These are phyloP conservation scores for Spisula subtruncata DNA, from an alignment of 2,888 invertebrate genomes.

Conservation along the genomic window DNA sequence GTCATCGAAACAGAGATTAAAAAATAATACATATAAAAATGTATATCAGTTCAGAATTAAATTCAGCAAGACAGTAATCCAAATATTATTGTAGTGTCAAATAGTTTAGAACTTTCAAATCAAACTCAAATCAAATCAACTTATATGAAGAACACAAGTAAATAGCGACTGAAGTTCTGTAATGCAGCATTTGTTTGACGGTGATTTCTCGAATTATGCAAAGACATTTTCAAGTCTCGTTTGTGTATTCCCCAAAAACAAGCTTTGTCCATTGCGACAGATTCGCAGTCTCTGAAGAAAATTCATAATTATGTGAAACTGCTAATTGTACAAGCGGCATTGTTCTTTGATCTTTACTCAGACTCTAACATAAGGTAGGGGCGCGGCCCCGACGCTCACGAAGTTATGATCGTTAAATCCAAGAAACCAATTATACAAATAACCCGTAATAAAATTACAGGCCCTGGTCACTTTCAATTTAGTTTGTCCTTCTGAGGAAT, in stretches of 20 bases:
- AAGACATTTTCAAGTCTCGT: background rate
- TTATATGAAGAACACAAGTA: background rate
- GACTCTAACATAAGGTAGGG: constrained; percentile 58
- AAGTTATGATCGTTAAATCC: constrained; percentile 39
- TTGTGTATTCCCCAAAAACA: constrained; percentile 4
- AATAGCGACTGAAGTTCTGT: background rate
- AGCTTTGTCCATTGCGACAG: background rate
- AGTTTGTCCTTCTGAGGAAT: constrained; percentile 12
- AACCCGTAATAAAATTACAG: constrained; percentile 64
- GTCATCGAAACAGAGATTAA: no score
- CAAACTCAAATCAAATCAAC: background rate
- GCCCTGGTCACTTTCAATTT: constrained; percentile 64
- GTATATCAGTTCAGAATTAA: no score
- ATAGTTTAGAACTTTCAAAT: background rate
- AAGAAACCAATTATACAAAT: constrained; percentile 70
- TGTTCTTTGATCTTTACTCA: constrained; percentile 60
- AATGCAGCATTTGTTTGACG: background rate
- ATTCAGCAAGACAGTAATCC: no score
- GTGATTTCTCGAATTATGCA: background rate
- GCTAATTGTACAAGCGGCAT: constrained; percentile 58
- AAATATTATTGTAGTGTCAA: no score
- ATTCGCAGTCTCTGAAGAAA: background rate
- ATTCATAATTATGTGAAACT: constrained; percentile 56
- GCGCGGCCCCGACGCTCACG: constrained; percentile 36
- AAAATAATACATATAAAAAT: no score